Conservation (phyloP, 2,888 invertebrate genomes). For the Eutolmus rufibarbis region DNA sequence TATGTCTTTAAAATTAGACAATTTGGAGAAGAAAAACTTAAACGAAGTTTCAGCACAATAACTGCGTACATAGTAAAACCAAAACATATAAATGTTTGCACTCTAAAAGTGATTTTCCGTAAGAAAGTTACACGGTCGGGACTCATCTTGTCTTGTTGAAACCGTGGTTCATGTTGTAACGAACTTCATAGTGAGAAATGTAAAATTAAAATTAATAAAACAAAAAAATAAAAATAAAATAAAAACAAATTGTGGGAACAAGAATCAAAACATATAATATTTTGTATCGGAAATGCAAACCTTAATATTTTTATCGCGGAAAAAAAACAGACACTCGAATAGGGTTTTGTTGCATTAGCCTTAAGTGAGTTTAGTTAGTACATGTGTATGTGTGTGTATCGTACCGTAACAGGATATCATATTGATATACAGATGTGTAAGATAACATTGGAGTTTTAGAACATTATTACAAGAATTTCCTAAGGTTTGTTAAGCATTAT, state of each 20-base stretch:
- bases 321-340: neutral
- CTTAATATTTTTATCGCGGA: conserved; percentile 18
- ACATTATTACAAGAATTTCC: conserved; percentile 24
- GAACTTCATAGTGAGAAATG: neutral
- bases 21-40: neutral
- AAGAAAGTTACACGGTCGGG: neutral
- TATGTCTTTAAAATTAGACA: neutral
- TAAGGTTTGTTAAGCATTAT: conserved; percentile 31
- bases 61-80: neutral
- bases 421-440: conserved; percentile 25
- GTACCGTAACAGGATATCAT: conserved; percentile 21
- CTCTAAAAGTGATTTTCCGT: neutral
- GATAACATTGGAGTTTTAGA: conserved; percentile 22
- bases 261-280: conserved; percentile 36
- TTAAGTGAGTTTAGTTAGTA: conserved; percentile 14
- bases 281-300: conserved; percentile 32
- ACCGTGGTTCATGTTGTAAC: conserved; percentile 4
- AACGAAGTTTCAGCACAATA: neutral
- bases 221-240: neutral
- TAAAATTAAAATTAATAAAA: neutral
- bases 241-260: conserved; percentile 28
- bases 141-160: neutral
- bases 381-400: conserved; percentile 14
- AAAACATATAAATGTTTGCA: neutral
- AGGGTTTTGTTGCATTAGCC: conserved; percentile 12